These are phyloP conservation scores for Schizaphis graminum DNA, from an alignment of 2,888 invertebrate species.

Conservation along the genomic window DNA sequence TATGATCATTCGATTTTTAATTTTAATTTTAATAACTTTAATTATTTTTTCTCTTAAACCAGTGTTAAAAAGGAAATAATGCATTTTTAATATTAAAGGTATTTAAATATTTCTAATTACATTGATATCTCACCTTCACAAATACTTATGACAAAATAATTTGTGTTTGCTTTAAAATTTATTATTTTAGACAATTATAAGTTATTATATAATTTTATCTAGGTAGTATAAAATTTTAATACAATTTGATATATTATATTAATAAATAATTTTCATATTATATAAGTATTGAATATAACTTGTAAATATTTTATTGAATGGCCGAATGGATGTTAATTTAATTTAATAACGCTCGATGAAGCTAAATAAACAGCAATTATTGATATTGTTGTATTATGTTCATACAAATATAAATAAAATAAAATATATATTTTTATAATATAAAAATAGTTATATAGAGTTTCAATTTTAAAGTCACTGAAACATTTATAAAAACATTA, in stretches of 20 bases:
- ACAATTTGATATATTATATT: neutral
- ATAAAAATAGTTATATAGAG: neutral
- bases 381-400: neutral
- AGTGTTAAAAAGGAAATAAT: neutral
- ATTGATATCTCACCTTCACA: neutral
- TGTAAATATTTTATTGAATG: neutral
- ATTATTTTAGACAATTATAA: conserved; percentile 1
- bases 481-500: neutral
- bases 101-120: neutral
- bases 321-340: neutral
- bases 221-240: neutral
- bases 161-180: neutral
- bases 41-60: neutral
- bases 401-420: neutral
- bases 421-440: neutral
- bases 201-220: neutral
- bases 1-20: neutral
- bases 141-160: neutral
- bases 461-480: neutral
- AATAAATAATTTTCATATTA: neutral
- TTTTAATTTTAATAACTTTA: neutral
- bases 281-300: neutral
- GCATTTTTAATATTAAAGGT: neutral
- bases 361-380: neutral
- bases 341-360: neutral